Evolutionary conservation across 1,140 invertebrate species (phyloP).

Genomic region (Orius laevigatus): DNA sequence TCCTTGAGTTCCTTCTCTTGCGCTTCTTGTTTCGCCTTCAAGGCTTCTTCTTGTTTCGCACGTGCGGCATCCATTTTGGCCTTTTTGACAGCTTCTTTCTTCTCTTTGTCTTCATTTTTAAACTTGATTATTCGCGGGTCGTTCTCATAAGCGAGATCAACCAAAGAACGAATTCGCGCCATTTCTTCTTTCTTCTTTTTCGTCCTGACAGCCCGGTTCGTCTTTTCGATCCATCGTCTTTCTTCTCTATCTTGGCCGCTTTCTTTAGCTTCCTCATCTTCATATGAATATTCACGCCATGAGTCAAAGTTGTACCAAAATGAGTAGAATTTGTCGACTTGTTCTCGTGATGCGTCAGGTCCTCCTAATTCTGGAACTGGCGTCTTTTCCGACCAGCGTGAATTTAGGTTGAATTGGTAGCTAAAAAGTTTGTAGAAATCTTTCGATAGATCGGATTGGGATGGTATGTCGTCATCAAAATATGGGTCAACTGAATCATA

Average conservation of each 20-base stretch:
- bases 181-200: constrained; percentile 96
- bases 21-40: constrained; percentile 42
- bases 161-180: constrained; percentile 68
- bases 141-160: constrained; percentile 84
- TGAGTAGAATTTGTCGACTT: constrained; percentile 72
- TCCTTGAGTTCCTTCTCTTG: constrained; percentile 46
- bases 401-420: constrained; percentile 70
- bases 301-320: constrained; percentile 98
- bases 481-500: constrained; percentile 93
- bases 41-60: constrained; percentile 39
- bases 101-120: constrained; percentile 86
- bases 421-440: constrained; percentile 48
- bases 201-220: constrained; percentile 79
- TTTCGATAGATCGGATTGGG: constrained; percentile 44
- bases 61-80: constrained; percentile 79
- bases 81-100: constrained; percentile 71
- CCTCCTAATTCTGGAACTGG: constrained; percentile 75
- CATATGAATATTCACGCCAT: constrained; percentile 97
- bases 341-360: constrained; percentile 44
- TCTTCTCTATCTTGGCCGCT: constrained; percentile 92
- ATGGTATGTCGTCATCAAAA: constrained; percentile 80
- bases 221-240: constrained; percentile 89
- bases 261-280: constrained; percentile 97
- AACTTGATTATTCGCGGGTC: constrained; percentile 86
- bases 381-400: constrained; percentile 79